Evolutionary conservation across 1,140 invertebrate species (phyloP).

Genomic region (Tetranychus cinnabarinus): DNA sequence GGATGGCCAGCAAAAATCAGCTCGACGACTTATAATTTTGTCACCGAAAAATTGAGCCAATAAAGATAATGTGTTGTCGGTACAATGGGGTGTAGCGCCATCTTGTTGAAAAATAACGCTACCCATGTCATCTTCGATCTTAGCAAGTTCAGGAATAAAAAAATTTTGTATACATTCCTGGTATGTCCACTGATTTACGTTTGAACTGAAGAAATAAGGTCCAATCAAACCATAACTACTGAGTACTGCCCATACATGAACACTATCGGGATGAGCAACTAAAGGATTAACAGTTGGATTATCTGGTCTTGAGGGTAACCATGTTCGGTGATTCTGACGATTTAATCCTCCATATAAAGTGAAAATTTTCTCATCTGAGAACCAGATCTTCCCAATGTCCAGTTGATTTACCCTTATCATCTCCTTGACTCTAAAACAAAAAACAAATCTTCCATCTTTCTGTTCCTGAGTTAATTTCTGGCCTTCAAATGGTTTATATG

Average conservation of each 20-base stretch:
- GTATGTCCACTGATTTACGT: neutral
- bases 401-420: no score
- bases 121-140: neutral
- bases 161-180: neutral
- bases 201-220: neutral
- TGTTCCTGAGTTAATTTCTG: no score
- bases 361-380: neutral
- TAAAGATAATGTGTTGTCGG: neutral
- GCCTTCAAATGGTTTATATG: no score
- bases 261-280: neutral
- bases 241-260: neutral
- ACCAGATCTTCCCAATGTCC: neutral
- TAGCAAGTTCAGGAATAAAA: neutral
- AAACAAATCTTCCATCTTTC: no score
- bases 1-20: neutral
- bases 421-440: no score
- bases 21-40: neutral
- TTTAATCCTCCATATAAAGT: neutral
- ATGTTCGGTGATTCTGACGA: neutral
- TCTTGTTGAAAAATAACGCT: neutral
- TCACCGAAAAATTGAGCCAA: neutral
- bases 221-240: neutral
- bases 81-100: neutral
- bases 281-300: neutral
- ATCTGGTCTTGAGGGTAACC: neutral